These are phyloP conservation scores for Steinernema carpocapsae DNA, from an alignment of 2,888 invertebrate species.

Conservation along the genomic window DNA sequence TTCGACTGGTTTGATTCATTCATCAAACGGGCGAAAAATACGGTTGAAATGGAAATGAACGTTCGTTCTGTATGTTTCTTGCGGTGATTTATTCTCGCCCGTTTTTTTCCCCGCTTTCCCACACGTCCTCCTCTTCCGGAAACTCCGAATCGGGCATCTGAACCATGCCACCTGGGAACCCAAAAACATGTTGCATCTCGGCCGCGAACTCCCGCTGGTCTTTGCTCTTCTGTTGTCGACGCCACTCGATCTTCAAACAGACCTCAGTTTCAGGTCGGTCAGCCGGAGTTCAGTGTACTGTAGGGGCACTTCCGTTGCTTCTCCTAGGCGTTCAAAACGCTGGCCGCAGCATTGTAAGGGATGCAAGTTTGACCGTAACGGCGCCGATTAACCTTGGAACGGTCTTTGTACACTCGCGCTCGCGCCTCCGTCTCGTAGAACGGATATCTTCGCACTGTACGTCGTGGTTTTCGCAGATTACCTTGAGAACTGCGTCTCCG, in stretches of 20 bases:
- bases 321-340: background rate
- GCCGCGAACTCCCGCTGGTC: background rate
- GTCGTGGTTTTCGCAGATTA: constrained; percentile 16
- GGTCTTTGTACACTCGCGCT: constrained; percentile 22
- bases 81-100: constrained; percentile 29
- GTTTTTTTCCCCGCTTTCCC: background rate
- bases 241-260: no score
- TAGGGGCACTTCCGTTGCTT: background rate
- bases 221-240: background rate
- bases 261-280: background rate
- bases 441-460: constrained; percentile 32
- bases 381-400: constrained; percentile 35
- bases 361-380: constrained; percentile 19
- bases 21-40: constrained; percentile 32
- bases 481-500: constrained; percentile 23
- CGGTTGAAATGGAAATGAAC: constrained; percentile 34
- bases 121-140: background rate
- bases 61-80: constrained; percentile 30
- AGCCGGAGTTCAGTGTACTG: background rate
- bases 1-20: constrained; percentile 33
- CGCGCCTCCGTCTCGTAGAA: background rate
- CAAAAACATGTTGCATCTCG: background rate
- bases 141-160: background rate
- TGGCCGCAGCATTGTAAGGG: background rate
- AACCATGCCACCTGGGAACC: background rate